These are phyloP conservation scores for Gambelia wislizenii DNA, from an alignment of 2,797 vertebrate species.

Conservation along the genomic window DNA sequence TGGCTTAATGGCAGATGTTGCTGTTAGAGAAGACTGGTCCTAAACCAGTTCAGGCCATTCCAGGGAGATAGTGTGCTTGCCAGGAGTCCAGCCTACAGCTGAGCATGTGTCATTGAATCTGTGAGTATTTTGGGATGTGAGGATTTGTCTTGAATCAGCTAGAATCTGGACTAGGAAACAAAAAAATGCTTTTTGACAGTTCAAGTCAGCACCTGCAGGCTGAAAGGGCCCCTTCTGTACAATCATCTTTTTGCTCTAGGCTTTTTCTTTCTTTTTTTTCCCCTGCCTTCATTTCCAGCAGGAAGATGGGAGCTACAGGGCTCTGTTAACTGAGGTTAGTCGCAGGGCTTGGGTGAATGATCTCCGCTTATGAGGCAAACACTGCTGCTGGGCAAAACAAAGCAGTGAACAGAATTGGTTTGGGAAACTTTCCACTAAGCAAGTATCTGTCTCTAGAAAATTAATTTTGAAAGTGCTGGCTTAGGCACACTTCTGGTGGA, in stretches of 20 bases:
- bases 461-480: conserved; percentile 14
- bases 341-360: conserved; percentile 1
- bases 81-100: neutral
- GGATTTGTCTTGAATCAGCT: neutral
- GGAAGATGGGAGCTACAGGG: neutral
- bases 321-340: neutral
- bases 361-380: neutral
- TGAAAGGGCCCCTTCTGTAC: neutral
- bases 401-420: neutral
- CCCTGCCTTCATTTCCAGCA: neutral
- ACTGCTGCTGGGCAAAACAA: neutral
- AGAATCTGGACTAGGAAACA: neutral
- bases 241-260: neutral
- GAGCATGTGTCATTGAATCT: neutral
- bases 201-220: conserved; percentile 5
- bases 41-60: neutral
- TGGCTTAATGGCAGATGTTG: neutral
- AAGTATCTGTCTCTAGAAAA: conserved; percentile 16
- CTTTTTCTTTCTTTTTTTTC: neutral
- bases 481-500: conserved; percentile 10
- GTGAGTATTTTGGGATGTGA: neutral
- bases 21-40: neutral
- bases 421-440: conserved; percentile 20
- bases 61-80: neutral
- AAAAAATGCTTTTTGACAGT: neutral